These are phyloP conservation scores for Dione vanillae DNA, from an alignment of 2,888 invertebrate species.

Conservation along the genomic window DNA sequence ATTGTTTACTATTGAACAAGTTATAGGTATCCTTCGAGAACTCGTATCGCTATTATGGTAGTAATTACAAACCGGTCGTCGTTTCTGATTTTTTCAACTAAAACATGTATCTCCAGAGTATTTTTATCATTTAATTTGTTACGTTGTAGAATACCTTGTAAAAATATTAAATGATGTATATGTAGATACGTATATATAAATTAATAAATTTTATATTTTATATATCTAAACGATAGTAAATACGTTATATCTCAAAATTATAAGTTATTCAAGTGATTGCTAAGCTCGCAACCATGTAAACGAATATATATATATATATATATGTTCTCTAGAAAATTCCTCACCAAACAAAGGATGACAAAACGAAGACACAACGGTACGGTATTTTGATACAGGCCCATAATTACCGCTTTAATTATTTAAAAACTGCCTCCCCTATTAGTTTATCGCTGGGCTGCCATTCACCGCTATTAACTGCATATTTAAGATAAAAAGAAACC, in stretches of 20 bases:
- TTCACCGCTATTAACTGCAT: constrained; percentile 63
- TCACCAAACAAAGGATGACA: constrained; percentile 29
- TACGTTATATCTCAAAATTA: no score
- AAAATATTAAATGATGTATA: constrained; percentile 4
- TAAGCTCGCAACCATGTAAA: no score
- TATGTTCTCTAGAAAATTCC: constrained; percentile 32
- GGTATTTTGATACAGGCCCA: constrained; percentile 39
- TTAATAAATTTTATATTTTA: no score
- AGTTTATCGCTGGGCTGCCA: constrained; percentile 66
- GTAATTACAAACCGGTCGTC: constrained; percentile 51
- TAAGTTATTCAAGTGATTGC: no score
- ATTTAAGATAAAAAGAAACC: constrained; percentile 63
- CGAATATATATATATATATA: not conserved
- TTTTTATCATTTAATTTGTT: constrained; percentile 43
- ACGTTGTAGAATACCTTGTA: constrained; percentile 1
- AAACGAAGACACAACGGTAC: constrained; percentile 13
- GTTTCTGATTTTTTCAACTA: constrained; percentile 45
- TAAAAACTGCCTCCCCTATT: constrained; percentile 67
- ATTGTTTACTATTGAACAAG: constrained; percentile 23
- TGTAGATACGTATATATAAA: not conserved
- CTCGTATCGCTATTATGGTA: constrained; percentile 47
- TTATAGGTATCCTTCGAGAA: constrained; percentile 46
- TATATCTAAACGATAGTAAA: no score
- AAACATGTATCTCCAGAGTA: constrained; percentile 38
- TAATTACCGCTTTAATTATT: constrained; percentile 61